Evolutionary conservation across 2,113 vertebrate species (phyloP).

Genomic region (Equus przewalskii): DNA sequence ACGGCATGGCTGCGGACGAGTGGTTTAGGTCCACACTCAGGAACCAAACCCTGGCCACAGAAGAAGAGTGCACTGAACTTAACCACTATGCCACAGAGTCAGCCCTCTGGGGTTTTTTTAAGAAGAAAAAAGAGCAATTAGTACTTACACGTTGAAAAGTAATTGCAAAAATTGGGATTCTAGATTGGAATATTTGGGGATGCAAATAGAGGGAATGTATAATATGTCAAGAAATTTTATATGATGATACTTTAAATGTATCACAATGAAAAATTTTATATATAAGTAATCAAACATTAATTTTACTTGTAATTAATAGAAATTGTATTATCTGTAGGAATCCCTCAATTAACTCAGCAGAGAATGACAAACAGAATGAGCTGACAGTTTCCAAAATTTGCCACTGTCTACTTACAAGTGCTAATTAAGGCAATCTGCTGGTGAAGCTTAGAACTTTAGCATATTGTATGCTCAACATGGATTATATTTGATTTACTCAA

Average conservation of each 20-base stretch:
- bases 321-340: not conserved
- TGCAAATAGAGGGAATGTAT: not conserved
- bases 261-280: not conserved
- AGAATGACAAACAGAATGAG: not conserved
- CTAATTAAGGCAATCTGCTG: not conserved
- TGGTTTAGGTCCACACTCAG: too few relatives aligned
- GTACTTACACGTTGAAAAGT: not conserved
- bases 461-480: not conserved
- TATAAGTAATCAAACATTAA: not conserved
- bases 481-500: not conserved
- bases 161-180: not conserved
- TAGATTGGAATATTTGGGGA: not conserved
- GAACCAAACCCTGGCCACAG: too few relatives aligned
- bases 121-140: not conserved
- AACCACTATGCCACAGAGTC: too few relatives aligned
- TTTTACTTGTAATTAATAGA: not conserved
- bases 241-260: not conserved
- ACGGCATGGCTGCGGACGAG: too few relatives aligned
- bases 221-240: not conserved
- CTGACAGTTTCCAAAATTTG: not conserved
- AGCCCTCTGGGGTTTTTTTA: not conserved
- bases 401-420: not conserved
- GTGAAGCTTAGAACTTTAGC: not conserved
- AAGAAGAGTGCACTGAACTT: too few relatives aligned
- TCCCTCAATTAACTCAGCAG: not conserved